phyloP scores from a whole-genome alignment of 1,140 invertebrate genomes.

The Centruroides vittatus region DNA sequence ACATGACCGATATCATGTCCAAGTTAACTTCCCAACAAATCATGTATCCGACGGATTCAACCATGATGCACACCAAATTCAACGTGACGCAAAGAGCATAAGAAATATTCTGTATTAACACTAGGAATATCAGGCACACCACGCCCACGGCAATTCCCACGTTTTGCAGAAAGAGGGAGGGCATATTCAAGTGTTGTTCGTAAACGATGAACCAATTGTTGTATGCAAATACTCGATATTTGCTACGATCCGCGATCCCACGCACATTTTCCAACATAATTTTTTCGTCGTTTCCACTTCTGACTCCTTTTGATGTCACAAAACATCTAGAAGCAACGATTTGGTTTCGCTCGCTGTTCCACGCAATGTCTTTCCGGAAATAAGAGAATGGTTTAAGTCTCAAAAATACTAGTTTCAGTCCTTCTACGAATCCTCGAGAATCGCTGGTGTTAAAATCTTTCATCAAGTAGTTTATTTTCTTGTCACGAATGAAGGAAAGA shows the following conservation, averaged over 20 bases:
- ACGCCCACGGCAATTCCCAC: conserved; percentile 77
- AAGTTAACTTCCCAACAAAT: conserved; percentile 84
- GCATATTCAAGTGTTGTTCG: too few relatives aligned
- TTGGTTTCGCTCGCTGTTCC: conserved; percentile 42
- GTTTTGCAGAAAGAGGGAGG: conserved; percentile 61
- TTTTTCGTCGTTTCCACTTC: too few relatives aligned
- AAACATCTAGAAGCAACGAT: too few relatives aligned
- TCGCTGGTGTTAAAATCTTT: conserved; percentile 55
- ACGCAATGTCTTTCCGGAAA: conserved; percentile 67
- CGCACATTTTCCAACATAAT: too few relatives aligned
- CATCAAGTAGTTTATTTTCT: conserved; percentile 42
- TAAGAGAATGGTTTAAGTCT: conserved; percentile 32
- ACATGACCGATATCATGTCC: conserved; percentile 96
- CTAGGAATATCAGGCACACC: conserved; percentile 88
- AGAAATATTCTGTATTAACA: conserved; percentile 86
- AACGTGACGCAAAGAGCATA: conserved; percentile 89
- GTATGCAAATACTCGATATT: too few relatives aligned
- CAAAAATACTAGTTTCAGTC: conserved; percentile 45
- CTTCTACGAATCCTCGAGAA: conserved; percentile 53
- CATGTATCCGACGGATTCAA: conserved; percentile 94
- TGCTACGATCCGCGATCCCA: too few relatives aligned
- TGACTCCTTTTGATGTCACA: too few relatives aligned
- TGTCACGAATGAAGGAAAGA: conserved; percentile 54
- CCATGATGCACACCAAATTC: conserved; percentile 84
- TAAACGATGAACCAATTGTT: too few relatives aligned